Evolutionary conservation across 2,888 invertebrate genomes (phyloP).

Genomic region (Stenurella melanura): DNA sequence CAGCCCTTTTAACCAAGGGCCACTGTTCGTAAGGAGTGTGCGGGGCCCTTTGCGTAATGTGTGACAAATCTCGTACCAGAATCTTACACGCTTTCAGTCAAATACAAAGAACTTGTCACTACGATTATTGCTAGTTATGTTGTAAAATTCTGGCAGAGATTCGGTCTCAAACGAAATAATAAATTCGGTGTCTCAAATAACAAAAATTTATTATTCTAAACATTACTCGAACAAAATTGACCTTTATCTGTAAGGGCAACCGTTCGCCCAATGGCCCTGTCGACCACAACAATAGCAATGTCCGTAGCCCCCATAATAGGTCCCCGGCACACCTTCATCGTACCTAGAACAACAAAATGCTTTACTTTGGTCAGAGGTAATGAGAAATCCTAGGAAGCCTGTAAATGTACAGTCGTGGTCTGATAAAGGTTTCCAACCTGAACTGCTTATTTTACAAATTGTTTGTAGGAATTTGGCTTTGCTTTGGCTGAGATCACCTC

Average conservation of each 20-base stretch:
- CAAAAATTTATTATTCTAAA: not conserved
- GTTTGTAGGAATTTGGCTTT: too few relatives aligned
- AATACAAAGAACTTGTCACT: not conserved
- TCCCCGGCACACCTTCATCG: slow-evolving; percentile 69
- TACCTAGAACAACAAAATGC: slow-evolving; percentile 36
- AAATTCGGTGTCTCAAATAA: not conserved
- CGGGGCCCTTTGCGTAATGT: not conserved
- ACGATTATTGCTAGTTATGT: not conserved
- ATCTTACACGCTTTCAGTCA: not conserved
- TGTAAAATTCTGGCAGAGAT: not conserved
- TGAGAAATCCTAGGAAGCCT: too few relatives aligned
- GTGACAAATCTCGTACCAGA: not conserved
- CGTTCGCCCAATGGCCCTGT: slow-evolving; percentile 75
- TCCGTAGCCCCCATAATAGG: slow-evolving; percentile 79
- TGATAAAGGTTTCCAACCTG: too few relatives aligned
- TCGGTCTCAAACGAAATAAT: not conserved
- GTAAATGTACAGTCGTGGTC: too few relatives aligned
- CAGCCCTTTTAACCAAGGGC: too few relatives aligned
- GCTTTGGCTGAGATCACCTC: too few relatives aligned
- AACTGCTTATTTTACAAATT: too few relatives aligned
- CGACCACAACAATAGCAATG: slow-evolving; percentile 77
- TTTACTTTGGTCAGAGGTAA: not conserved
- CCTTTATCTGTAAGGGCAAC: slow-evolving; percentile 62
- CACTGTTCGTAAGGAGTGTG: too few relatives aligned
- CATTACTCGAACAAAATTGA: too few relatives aligned